Conservation (phyloP, 2,113 vertebrate genomes). For the Tupaia tana region DNA sequence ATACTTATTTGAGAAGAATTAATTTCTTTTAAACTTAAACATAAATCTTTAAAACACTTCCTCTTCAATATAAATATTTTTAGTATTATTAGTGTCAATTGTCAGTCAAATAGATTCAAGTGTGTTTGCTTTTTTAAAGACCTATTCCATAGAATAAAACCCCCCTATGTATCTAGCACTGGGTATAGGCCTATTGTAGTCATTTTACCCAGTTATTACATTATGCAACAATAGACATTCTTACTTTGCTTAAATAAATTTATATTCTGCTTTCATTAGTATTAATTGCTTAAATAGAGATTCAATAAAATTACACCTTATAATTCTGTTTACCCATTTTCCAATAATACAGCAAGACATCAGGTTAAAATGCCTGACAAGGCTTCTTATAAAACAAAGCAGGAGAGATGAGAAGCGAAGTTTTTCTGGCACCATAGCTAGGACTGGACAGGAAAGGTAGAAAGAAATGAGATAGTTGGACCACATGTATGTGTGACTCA, state of each 20-base stretch:
- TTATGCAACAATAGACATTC: not conserved
- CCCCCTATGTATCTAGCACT: not conserved
- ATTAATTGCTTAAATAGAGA: not conserved
- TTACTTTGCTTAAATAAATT: not conserved
- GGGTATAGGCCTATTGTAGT: not conserved
- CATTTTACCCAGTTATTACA: not conserved
- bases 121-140: not conserved
- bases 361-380: not conserved
- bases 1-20: not conserved
- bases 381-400: not conserved
- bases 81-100: not conserved
- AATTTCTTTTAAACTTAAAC: not conserved
- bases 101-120: not conserved
- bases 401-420: not conserved
- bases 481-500: fast-evolving
- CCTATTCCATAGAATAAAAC: not conserved
- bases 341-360: not conserved
- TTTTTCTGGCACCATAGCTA: not conserved
- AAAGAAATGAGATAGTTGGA: not conserved
- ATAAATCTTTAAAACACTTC: not conserved
- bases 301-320: not conserved
- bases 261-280: not conserved
- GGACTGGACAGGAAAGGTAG: not conserved
- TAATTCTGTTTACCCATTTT: not conserved
- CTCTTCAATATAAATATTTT: not conserved